These are phyloP conservation scores for Syngnathus rostellatus DNA, from an alignment of 2,797 vertebrate genomes.

Conservation along the genomic window DNA sequence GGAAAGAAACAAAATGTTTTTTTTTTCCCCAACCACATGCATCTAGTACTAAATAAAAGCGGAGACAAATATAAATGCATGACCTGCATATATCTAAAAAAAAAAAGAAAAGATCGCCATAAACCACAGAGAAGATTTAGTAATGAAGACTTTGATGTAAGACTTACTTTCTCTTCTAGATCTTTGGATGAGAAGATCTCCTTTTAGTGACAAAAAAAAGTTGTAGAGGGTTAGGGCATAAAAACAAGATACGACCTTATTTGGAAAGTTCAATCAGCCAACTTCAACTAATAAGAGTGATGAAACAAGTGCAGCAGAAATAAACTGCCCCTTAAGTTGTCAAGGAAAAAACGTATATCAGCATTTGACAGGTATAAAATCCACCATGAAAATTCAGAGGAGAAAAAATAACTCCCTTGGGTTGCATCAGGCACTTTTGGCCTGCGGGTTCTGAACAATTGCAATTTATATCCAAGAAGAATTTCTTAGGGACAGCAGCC, in stretches of 20 bases:
- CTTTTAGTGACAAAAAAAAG: conserved; percentile 35
- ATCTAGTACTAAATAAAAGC: not conserved
- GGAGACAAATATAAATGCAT: not conserved
- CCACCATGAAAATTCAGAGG: conserved; percentile 9
- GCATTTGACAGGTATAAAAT: conserved; percentile 14
- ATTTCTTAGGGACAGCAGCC: conserved; percentile 16
- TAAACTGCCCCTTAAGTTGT: conserved; percentile 27
- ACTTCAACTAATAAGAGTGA: conserved; percentile 45
- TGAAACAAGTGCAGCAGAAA: conserved; percentile 34
- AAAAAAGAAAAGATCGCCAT: no score
- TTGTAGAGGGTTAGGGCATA: not conserved
- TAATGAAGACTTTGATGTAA: conserved; percentile 10
- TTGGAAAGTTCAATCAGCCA: not conserved
- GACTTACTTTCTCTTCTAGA: conserved; percentile 65
- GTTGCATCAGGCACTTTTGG: conserved; percentile 15
- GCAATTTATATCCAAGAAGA: conserved; percentile 16
- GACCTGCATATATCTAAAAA: not conserved
- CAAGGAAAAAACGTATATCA: conserved; percentile 19
- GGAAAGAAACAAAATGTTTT: conserved; percentile 7
- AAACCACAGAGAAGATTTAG: not conserved
- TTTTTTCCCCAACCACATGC: conserved; percentile 8
- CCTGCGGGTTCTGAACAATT: conserved; percentile 21
- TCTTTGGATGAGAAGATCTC: conserved; percentile 60
- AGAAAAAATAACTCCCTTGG: conserved; percentile 24
- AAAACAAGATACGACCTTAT: not conserved